Base-by-base conservation (phyloP, 2,888 invertebrate genomes). In the Aphodius granarius region DNA sequence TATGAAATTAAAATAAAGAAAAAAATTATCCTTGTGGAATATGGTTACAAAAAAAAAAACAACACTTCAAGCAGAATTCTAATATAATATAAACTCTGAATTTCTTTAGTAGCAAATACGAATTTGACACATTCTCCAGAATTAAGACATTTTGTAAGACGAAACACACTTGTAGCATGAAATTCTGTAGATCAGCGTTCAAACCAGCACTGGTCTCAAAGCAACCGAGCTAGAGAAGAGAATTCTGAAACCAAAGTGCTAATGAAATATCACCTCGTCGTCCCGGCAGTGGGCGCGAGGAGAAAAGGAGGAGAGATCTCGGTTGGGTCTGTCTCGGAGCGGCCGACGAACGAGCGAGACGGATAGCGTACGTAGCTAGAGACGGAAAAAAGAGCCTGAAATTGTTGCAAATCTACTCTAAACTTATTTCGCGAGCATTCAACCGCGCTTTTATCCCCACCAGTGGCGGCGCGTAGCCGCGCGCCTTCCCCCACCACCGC, bases 341-440 rank as follows among this genome's bases (percentile, higher is more conserved):
- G 23, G 19, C 18, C 19, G 75, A 75, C 20, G 23, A 20, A 19
- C 19, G 75, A 75, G 72, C 66, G 73, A 73, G 68, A 75, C n/a
- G 22, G 66, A 72, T 20, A 19, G 68, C 68, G 68, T 19, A 65
- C 65, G 22, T 9, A 20, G 18, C n/a, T n/a, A 62, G 74, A 71
- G 72, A 75, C 63, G 72, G 76, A 79, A 80, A 79, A 81, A 80
- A 81, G 79, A 80, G 78, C 76, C 78, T 81, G 84, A 83, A 85
- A 85, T 86, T 85, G 85, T 85, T 84, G 84, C 85, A 84, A 83
- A 84, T 83, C 82, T 81, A 83, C 85, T 86, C 86, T 83, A 85
- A 86, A 85, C 86, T 86, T 86, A 85, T 84, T 85, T 85, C 85
- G 84, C 84, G 86, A 85, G 83, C 86, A 84, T 86, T 86, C 86